Evolutionary conservation across 2,888 invertebrate species (phyloP), one percentile per base, ranked within the genome.

Genomic region (Cynaeus angustus): DNA sequence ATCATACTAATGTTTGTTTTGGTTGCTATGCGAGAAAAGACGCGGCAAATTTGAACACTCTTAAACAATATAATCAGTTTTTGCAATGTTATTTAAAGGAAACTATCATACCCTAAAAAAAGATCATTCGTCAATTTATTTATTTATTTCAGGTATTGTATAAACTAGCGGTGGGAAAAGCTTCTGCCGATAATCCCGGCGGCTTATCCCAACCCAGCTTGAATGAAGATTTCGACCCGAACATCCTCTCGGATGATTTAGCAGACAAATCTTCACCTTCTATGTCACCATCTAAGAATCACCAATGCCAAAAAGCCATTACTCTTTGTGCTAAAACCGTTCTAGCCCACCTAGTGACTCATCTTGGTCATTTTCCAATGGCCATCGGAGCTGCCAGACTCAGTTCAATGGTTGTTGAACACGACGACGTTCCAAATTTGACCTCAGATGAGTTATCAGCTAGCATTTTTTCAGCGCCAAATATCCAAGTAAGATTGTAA

Each of bases 281-380:
- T 85, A 86, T 50, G 83, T 88, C 70, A 83, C 88, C 76, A 85
- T 88, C 77, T 85, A 83, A 81, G 65, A 87, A 86, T 66, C 86
- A 86, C 53, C 85, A 87, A 21, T 88, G 87, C 77, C 87, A 87
- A 41, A 84, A 85, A 41, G 87, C 91, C 0, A 89, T 92, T 38
- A 87, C 88, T 66, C 84, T 88, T 53, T 89, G 88, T 70, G 88
- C 88, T 0, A 86, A 87, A 73, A 87, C 88, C 0, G 86, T 89
- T 4, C 89, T 96, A 81, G 91, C 92, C 76, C 97, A 98, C 86
- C 88, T 98, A 76, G 92, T 98, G 4, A 93, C 97, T 74, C 96
- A 96, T 86, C 86, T 98, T 75, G 96, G 96, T 0, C 98, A 98
- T 84, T 98, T 98, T 87, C 98, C 98, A 9, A 92, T 96, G 87